These are phyloP conservation scores for Vulpes vulpes DNA, from an alignment of 2,113 vertebrate genomes.

Conservation along the genomic window DNA sequence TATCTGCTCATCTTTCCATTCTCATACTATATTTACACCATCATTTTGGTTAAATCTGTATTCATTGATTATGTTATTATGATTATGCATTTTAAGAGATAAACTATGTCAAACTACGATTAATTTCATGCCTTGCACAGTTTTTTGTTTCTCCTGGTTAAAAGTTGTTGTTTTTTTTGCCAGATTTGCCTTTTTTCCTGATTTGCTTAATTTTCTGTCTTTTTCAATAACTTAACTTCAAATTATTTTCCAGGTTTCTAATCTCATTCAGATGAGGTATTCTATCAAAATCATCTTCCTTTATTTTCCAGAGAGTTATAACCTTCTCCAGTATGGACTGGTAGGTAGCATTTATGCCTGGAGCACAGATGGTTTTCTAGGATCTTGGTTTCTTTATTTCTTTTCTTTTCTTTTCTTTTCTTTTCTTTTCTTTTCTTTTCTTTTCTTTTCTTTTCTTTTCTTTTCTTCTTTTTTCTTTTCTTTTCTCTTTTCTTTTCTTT, in stretches of 20 bases:
- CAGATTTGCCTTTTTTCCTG: background rate
- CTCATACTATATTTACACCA: background rate
- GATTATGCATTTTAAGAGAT: background rate
- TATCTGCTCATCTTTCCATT: background rate
- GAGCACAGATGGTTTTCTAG: background rate
- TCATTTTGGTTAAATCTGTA: slow-evolving; percentile 4
- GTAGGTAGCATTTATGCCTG: background rate
- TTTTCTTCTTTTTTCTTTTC: no score
- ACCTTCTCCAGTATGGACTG: background rate
- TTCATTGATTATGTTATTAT: background rate
- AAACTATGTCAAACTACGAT: background rate
- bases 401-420: no score
- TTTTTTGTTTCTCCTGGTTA: background rate
- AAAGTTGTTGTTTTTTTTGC: background rate
- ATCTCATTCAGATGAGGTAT: background rate
- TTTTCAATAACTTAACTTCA: background rate
- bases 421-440: no score
- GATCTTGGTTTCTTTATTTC: background rate
- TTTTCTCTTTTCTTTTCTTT: no score
- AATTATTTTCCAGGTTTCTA: slow-evolving; percentile 4
- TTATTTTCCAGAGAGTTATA: background rate
- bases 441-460: no score
- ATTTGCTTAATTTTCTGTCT: slow-evolving; percentile 15
- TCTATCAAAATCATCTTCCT: background rate
- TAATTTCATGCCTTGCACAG: background rate